These are phyloP conservation scores for Melanophora roralis DNA, from an alignment of 2,888 invertebrate genomes.

Conservation along the genomic window DNA sequence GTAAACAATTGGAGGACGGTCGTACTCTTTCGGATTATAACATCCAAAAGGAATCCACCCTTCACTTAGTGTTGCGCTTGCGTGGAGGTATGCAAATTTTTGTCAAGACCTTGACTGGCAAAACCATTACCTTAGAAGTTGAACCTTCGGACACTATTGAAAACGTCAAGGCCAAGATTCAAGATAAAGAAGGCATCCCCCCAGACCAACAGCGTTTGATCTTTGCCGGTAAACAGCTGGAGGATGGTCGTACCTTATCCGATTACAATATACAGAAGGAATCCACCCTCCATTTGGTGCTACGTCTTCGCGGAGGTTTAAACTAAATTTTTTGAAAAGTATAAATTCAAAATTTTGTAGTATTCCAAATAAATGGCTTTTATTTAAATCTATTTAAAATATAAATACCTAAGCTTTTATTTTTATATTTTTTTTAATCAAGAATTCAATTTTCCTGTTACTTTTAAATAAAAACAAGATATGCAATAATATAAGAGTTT, in stretches of 20 bases:
- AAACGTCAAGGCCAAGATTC: constrained; percentile 63
- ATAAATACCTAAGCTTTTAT: constrained; percentile 24
- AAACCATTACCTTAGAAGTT: constrained; percentile 60
- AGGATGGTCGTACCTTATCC: constrained; percentile 60
- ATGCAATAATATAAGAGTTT: constrained; percentile 4
- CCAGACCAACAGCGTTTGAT: constrained; percentile 64
- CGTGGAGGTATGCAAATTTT: constrained; percentile 63
- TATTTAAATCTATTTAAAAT: constrained; percentile 61
- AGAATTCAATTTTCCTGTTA: constrained; percentile 56
- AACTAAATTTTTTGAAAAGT: constrained; percentile 52
- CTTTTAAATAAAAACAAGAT: constrained; percentile 35
- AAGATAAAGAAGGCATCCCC: constrained; percentile 63
- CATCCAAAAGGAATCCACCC: constrained; percentile 61
- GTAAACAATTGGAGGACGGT: constrained; percentile 62
- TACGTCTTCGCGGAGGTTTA: constrained; percentile 66
- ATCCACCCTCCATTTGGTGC: constrained; percentile 61
- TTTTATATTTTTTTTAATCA: no score
- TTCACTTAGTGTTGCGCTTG: constrained; percentile 67
- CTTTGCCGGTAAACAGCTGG: constrained; percentile 61
- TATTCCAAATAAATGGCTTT: constrained; percentile 62
- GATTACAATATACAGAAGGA: constrained; percentile 63
- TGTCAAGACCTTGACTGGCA: constrained; percentile 60
- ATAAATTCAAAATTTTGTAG: constrained; percentile 62
- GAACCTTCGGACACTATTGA: constrained; percentile 61
- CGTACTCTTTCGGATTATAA: constrained; percentile 62